phyloP scores from a whole-genome alignment of 1,140 invertebrate species.

The Cyphomyrmex costatus region DNA sequence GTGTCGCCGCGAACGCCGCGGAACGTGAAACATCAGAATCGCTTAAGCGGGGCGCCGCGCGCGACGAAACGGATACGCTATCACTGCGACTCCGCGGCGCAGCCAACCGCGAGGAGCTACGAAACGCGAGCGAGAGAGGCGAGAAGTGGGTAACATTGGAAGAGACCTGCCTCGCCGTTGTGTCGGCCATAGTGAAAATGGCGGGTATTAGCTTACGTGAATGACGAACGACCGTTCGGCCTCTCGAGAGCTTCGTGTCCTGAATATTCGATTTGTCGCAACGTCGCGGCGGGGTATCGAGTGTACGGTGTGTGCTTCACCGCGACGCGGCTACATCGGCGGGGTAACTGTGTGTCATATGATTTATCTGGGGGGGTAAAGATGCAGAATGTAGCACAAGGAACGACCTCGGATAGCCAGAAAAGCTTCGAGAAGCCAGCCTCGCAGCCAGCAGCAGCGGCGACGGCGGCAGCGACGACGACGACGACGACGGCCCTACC shows the following conservation, averaged over 20 bases:
- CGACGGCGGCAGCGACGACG: not conserved
- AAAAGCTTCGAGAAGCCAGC: constrained; percentile 89
- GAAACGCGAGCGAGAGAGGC: no score
- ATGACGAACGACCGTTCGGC: constrained; percentile 88
- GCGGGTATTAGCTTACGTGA: constrained; percentile 91
- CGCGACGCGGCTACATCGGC: constrained; percentile 84
- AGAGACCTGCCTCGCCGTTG: no score
- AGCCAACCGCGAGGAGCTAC: constrained; percentile 13
- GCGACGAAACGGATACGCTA: constrained; percentile 59
- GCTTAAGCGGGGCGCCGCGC: not conserved
- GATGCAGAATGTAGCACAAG: constrained; percentile 96
- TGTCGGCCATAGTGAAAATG: constrained; percentile 89
- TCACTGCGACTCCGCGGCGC: no score
- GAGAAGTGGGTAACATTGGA: no score
- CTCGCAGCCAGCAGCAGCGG: not conserved
- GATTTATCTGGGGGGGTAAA: constrained; percentile 90
- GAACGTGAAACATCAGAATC: constrained; percentile 57
- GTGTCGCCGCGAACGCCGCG: constrained; percentile 27
- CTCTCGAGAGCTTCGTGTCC: constrained; percentile 74
- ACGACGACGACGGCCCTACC: constrained; percentile 68
- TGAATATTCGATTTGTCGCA: constrained; percentile 71
- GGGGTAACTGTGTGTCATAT: constrained; percentile 87
- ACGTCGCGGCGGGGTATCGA: constrained; percentile 55
- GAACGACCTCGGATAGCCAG: constrained; percentile 91
- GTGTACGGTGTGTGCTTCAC: constrained; percentile 78